A percentile compares a stretch with the other conserved stretches of the same genome.
Evolutionary conservation across 2,888 invertebrate species (phyloP).

Genomic region (Chrysolina americana): DNA sequence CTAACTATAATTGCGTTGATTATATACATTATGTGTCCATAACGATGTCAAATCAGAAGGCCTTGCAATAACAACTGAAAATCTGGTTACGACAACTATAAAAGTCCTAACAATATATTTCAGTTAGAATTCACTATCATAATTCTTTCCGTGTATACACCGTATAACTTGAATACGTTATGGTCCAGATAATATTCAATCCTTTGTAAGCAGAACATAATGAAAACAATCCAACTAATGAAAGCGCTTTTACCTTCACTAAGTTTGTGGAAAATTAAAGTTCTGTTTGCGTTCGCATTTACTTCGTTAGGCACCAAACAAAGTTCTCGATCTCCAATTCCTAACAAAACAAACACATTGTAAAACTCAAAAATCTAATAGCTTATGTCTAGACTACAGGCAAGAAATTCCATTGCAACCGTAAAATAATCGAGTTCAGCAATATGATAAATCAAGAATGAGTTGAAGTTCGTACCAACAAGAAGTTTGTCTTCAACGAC

Average conservation of each 20-base stretch:
- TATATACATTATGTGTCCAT: too few species aligned
- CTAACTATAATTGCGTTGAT: too few species aligned
- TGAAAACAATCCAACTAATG: not conserved
- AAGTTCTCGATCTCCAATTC: not conserved
- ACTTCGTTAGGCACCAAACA: not conserved
- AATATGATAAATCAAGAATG: not conserved
- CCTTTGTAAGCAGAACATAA: too few species aligned
- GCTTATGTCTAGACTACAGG: not conserved
- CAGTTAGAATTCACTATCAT: too few species aligned
- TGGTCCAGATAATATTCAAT: too few species aligned
- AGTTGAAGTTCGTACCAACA: not conserved
- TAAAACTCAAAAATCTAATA: not conserved
- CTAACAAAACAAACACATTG: not conserved
- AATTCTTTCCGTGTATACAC: too few species aligned
- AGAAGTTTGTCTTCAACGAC: not conserved
- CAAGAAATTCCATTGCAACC: not conserved
- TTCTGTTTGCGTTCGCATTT: not conserved
- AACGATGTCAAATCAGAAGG: too few species aligned
- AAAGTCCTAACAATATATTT: too few species aligned
- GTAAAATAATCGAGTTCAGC: not conserved
- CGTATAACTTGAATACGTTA: too few species aligned
- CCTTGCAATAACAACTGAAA: too few species aligned
- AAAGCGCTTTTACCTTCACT: not conserved
- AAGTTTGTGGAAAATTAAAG: not conserved
- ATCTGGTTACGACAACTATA: too few species aligned